A percentile compares a stretch with the other conserved stretches of the same genome.
Evolutionary conservation across 2,888 invertebrate species (phyloP).

Genomic region (Drosophila formosana): DNA sequence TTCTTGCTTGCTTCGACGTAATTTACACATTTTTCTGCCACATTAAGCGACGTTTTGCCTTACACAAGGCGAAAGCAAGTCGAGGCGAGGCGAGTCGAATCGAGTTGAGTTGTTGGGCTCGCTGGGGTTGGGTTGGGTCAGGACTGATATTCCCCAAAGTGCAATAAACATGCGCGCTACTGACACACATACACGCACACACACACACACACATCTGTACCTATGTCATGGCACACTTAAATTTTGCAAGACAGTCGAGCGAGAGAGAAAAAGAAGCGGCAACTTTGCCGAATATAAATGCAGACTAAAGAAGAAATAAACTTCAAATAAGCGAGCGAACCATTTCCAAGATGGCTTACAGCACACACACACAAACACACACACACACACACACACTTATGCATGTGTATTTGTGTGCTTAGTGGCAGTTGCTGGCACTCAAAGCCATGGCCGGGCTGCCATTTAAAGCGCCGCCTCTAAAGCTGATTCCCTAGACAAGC

Average conservation of each 20-base stretch:
- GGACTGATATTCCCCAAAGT: conserved; percentile 73
- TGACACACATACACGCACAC: conserved; percentile 37
- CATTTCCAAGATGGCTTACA: conserved; percentile 63
- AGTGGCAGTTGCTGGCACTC: conserved; percentile 53
- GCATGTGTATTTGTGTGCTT: conserved; percentile 44
- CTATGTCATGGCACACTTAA: conserved; percentile 68
- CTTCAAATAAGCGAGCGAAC: conserved; percentile 59
- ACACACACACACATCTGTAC: conserved; percentile 43
- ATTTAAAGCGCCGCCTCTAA: conserved; percentile 46
- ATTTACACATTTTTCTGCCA: conserved; percentile 81
- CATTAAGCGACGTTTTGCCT: conserved; percentile 73
- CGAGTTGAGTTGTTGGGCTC: conserved; percentile 46
- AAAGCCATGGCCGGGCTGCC: conserved; percentile 27
- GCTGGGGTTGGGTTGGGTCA: conserved; percentile 44
- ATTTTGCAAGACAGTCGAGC: conserved; percentile 44
- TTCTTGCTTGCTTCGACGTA: conserved; percentile 61
- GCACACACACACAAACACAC: conserved; percentile 25
- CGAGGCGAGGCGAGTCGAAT: conserved; percentile 19
- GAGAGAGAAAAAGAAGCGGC: conserved; percentile 18
- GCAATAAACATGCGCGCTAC: conserved; percentile 78
- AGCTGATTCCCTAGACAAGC: conserved; percentile 27
- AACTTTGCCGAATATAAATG: conserved; percentile 56
- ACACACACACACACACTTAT: conserved; percentile 3
- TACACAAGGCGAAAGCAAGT: conserved; percentile 33
- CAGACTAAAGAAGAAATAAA: conserved; percentile 66